phyloP scores from a whole-genome alignment of 2,888 invertebrate species.

The Meandrusa payeni region DNA sequence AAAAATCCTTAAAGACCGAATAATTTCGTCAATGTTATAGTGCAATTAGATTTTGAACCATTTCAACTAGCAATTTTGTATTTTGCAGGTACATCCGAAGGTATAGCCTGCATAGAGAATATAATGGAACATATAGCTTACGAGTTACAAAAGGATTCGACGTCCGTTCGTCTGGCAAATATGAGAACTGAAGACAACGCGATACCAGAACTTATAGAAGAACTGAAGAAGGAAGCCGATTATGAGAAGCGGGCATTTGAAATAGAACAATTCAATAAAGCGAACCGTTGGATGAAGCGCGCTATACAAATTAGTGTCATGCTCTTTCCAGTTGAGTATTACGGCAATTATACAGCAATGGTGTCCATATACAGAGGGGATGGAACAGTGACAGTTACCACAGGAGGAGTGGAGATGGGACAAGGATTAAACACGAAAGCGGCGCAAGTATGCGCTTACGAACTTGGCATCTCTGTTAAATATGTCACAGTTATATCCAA shows the following conservation, averaged over 20 bases:
- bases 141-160: slow-evolving; percentile 77
- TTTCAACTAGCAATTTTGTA: no score
- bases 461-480: slow-evolving; percentile 84
- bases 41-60: no score
- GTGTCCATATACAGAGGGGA: slow-evolving; percentile 85
- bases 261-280: slow-evolving; percentile 79
- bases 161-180: slow-evolving; percentile 80
- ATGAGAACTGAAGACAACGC: slow-evolving; percentile 69
- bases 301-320: slow-evolving; percentile 84
- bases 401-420: slow-evolving; percentile 87
- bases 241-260: slow-evolving; percentile 73
- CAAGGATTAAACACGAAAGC: slow-evolving; percentile 91
- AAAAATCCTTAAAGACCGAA: no score
- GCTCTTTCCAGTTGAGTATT: slow-evolving; percentile 81
- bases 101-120: slow-evolving; percentile 80
- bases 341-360: slow-evolving; percentile 79
- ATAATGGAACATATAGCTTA: slow-evolving; percentile 86
- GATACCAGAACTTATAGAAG: slow-evolving; percentile 75
- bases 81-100: slow-evolving; percentile 78
- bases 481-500: slow-evolving; percentile 82
- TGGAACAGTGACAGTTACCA: slow-evolving; percentile 85
- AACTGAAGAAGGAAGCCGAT: slow-evolving; percentile 56
- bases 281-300: slow-evolving; percentile 89
- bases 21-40: no score
- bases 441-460: slow-evolving; percentile 87